Percentiles rank a stretch among this genome's conserved stretches.
These are phyloP conservation scores for Formica aserva DNA, from an alignment of 2,888 invertebrate genomes.

Conservation along the genomic window DNA sequence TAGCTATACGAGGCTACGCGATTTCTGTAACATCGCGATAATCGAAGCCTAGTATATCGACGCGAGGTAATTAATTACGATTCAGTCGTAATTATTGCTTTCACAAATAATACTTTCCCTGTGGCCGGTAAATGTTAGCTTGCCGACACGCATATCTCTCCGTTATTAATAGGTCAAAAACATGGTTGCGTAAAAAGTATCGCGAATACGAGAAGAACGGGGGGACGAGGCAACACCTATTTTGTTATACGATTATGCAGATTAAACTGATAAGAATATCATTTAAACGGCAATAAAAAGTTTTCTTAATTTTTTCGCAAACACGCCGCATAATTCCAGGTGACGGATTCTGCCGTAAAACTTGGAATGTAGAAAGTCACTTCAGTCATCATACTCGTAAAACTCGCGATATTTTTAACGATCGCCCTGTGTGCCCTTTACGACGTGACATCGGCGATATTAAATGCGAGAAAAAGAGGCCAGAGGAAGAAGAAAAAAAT, in stretches of 20 bases:
- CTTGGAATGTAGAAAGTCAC: conserved; percentile 40
- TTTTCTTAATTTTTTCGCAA: conserved; percentile 40
- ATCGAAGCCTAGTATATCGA: conserved; percentile 64
- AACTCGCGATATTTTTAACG: conserved; percentile 49
- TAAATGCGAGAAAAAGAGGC: conserved; percentile 34
- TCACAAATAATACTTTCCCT: conserved; percentile 60
- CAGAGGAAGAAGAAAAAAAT: background rate
- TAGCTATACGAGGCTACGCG: background rate
- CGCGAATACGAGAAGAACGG: conserved; percentile 21
- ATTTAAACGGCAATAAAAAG: conserved; percentile 33
- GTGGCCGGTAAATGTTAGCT: conserved; percentile 60
- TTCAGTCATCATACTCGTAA: conserved; percentile 49
- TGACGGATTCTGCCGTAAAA: conserved; percentile 46
- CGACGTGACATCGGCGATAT: conserved; percentile 38
- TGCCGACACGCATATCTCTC: conserved; percentile 51
- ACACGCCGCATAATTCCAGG: conserved; percentile 43
- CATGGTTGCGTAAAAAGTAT: conserved; percentile 36
- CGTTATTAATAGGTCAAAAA: conserved; percentile 68
- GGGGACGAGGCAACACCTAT: conserved; percentile 1
- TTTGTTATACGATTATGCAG: conserved; percentile 57
- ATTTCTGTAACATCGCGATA: conserved; percentile 67
- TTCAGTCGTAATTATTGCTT: conserved; percentile 69
- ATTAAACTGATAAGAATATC: conserved; percentile 60
- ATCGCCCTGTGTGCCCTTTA: conserved; percentile 19
- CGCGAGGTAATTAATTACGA: conserved; percentile 68